Conservation (phyloP, 1,140 invertebrate genomes). For the Bombus waltoni region DNA sequence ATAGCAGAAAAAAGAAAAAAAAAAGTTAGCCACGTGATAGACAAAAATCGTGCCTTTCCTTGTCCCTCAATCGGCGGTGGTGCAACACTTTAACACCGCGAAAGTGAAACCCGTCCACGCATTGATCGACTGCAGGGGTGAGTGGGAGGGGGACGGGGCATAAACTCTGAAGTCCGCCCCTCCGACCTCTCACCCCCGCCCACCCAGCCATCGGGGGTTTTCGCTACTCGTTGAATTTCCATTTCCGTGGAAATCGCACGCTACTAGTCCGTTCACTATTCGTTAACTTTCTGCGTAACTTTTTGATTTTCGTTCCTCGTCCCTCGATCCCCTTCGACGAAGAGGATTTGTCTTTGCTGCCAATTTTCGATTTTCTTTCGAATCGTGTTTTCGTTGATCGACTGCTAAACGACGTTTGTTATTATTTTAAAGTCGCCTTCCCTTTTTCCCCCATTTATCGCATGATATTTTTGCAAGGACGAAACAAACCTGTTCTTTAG, state of each 20-base stretch:
- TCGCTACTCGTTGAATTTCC: constrained; percentile 68
- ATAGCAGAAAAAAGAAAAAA: neutral
- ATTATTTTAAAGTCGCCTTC: neutral
- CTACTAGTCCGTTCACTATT: constrained; percentile 38
- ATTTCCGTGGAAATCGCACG: constrained; percentile 69
- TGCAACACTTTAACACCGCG: constrained; percentile 81
- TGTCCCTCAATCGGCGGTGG: constrained; percentile 65
- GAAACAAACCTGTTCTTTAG: neutral
- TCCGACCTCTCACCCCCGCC: neutral
- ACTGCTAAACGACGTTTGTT: neutral
- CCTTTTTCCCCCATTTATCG: neutral
- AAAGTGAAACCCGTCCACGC: constrained; percentile 83
- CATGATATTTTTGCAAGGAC: neutral
- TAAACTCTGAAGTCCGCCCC: constrained; percentile 75
- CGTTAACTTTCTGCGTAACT: constrained; percentile 45
- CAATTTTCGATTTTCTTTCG: neutral
- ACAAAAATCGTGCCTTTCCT: constrained; percentile 29
- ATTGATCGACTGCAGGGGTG: constrained; percentile 82
- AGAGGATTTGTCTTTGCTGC: neutral
- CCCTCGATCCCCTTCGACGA: neutral
- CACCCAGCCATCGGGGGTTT: constrained; percentile 45
- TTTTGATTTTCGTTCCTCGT: constrained; percentile 21
- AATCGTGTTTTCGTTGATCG: neutral
- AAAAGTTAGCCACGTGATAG: constrained; percentile 8
- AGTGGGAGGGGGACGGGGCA: constrained; percentile 66